Percentiles rank a stretch among this genome's conserved stretches.
Conservation (phyloP, 2,888 invertebrate species). For the Latrodectus hesperus region DNA sequence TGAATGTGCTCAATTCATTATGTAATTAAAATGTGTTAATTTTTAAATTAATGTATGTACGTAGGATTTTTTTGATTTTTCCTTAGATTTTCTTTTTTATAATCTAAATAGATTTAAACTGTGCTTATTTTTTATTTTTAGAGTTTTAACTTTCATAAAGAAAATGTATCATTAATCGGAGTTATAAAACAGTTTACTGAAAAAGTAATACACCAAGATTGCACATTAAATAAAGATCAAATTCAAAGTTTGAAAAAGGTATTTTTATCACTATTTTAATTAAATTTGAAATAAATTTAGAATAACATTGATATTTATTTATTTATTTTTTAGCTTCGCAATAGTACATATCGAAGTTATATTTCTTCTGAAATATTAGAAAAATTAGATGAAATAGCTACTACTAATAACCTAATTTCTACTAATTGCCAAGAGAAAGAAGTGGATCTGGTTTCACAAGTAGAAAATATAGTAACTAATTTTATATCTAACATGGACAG, state of each 20-base stretch:
- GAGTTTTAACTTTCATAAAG: slow-evolving; percentile 31
- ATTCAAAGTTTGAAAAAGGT: neutral
- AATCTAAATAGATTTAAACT: neutral
- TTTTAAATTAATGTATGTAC: too few species aligned
- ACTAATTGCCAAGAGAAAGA: neutral
- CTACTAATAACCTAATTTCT: neutral
- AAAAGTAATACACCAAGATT: neutral
- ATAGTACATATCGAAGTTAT: neutral
- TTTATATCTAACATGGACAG: neutral
- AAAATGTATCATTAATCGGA: slow-evolving; percentile 30
- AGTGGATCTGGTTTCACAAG: slow-evolving; percentile 37
- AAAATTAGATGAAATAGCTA: neutral
- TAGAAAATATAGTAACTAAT: slow-evolving; percentile 30
- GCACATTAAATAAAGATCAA: neutral
- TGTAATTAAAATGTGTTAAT: too few species aligned
- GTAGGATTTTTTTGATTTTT: too few species aligned
- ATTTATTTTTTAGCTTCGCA: neutral
- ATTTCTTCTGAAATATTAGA: neutral
- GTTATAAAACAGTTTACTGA: slow-evolving; percentile 47
- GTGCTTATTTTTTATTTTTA: neutral
- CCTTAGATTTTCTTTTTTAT: too few species aligned
- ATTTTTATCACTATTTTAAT: neutral
- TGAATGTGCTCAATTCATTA: too few species aligned
- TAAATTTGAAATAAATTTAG: neutral
- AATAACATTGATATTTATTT: neutral